These are phyloP conservation scores for Parapsyche elsis DNA, from an alignment of 1,140 invertebrate genomes.

Conservation along the genomic window DNA sequence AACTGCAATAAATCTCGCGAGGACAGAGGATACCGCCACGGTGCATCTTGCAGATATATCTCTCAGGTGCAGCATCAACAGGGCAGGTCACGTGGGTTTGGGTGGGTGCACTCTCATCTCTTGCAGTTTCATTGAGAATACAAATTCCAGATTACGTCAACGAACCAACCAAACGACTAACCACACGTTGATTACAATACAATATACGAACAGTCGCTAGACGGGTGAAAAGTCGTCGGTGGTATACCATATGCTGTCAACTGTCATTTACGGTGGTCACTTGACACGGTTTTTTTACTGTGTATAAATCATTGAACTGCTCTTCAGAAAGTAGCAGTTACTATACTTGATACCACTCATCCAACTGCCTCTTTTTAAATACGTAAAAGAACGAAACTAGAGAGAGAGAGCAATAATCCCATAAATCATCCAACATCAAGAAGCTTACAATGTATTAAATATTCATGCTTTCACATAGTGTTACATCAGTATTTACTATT, in stretches of 20 bases:
- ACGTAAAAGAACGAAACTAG: not conserved
- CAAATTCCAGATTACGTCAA: not conserved
- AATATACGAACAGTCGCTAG: not conserved
- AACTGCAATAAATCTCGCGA: slow-evolving; percentile 39
- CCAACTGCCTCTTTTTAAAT: not conserved
- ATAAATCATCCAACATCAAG: not conserved
- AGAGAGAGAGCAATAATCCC: not conserved
- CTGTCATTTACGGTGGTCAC: not conserved
- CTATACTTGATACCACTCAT: slow-evolving; percentile 29
- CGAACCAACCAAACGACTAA: not conserved
- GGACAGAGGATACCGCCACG: slow-evolving; percentile 32
- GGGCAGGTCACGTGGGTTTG: not conserved
- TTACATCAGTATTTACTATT: too few species aligned
- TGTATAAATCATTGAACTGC: slow-evolving; percentile 26
- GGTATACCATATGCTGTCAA: slow-evolving; percentile 6
- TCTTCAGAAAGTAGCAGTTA: slow-evolving; percentile 24
- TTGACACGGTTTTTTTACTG: slow-evolving; percentile 18
- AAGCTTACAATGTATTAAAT: not conserved
- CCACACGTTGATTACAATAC: not conserved
- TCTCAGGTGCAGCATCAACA: slow-evolving; percentile 26
- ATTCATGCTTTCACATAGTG: not conserved
- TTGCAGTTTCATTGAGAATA: not conserved
- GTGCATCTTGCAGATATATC: slow-evolving; percentile 27
- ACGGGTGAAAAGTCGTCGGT: not conserved
- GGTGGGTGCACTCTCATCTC: slow-evolving; percentile 13